phyloP scores from a whole-genome alignment of 2,113 vertebrate species.

The Rhabdomys dilectus region DNA sequence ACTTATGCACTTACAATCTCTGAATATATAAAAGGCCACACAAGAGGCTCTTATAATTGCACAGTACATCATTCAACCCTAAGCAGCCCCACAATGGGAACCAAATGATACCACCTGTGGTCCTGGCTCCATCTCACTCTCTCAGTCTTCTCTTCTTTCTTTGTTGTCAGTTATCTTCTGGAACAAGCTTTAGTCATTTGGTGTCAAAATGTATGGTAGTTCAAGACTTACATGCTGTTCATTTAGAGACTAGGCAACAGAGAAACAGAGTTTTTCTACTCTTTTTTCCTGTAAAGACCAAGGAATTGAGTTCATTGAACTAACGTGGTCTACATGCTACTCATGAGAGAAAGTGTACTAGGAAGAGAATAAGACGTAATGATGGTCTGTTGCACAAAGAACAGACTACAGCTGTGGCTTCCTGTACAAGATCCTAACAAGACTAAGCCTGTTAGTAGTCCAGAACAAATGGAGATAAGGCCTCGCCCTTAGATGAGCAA shows the following conservation, averaged over 20 bases:
- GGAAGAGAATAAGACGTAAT: not conserved
- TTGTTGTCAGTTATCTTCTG: not conserved
- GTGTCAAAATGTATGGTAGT: not conserved
- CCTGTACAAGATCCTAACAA: not conserved
- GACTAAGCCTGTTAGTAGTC: not conserved
- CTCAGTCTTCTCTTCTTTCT: not conserved
- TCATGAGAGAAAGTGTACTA: not conserved
- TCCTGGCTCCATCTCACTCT: not conserved
- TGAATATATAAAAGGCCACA: not conserved
- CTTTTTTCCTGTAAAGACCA: not conserved
- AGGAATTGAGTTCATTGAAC: not conserved
- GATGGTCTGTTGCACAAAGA: not conserved
- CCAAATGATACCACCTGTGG: not conserved
- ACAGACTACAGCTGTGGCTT: not conserved
- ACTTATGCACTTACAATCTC: not conserved
- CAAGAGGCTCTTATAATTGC: not conserved
- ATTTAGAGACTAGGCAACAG: not conserved
- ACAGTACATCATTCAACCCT: not conserved
- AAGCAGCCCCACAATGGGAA: not conserved
- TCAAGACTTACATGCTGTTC: not conserved
- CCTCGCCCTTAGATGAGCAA: not conserved
- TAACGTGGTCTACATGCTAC: not conserved
- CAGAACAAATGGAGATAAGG: not conserved
- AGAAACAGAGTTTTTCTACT: not conserved
- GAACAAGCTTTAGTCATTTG: not conserved